These are phyloP conservation scores for Cebidichthys violaceus DNA, from an alignment of 2,113 vertebrate species.

Conservation along the genomic window DNA sequence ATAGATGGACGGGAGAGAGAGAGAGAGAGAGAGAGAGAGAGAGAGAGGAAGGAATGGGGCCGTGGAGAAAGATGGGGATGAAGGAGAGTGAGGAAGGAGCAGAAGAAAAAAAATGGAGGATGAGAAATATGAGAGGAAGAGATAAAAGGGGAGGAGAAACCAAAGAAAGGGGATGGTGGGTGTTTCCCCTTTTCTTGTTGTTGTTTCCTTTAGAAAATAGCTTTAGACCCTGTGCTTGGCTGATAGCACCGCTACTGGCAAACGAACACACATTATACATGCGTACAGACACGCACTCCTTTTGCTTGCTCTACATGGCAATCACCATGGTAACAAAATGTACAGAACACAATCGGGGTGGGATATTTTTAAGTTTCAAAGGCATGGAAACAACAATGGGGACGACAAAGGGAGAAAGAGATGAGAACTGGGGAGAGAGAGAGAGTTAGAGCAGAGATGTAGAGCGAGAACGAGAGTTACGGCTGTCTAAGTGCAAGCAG, in stretches of 20 bases:
- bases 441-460: conserved; percentile 18
- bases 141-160: conserved; percentile 32
- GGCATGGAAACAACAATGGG: conserved; percentile 74
- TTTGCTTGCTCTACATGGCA: conserved; percentile 69
- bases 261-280: conserved; percentile 60
- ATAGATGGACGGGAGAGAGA: conserved; percentile 12
- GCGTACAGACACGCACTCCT: conserved; percentile 22
- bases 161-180: conserved; percentile 44
- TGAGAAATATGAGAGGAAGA: conserved; percentile 50
- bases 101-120: conserved; percentile 46
- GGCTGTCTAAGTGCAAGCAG: conserved; percentile 64
- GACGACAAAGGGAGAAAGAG: conserved; percentile 69
- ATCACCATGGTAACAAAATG: conserved; percentile 82
- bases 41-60: conserved; percentile 14
- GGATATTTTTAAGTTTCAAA: conserved; percentile 83
- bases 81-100: conserved; percentile 30
- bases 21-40: conserved; percentile 19
- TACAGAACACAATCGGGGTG: conserved; percentile 71
- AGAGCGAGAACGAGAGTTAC: conserved; percentile 33
- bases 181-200: conserved; percentile 69
- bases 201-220: conserved; percentile 69
- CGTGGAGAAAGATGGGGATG: conserved; percentile 52
- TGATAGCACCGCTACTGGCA: conserved; percentile 75
- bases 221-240: conserved; percentile 68
- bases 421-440: conserved; percentile 24